Evolutionary conservation across 92 coral and sea anemone genomes (phyloP), one percentile per base, ranked within the genome.

Genomic region (Palythoa grandiflora): DNA sequence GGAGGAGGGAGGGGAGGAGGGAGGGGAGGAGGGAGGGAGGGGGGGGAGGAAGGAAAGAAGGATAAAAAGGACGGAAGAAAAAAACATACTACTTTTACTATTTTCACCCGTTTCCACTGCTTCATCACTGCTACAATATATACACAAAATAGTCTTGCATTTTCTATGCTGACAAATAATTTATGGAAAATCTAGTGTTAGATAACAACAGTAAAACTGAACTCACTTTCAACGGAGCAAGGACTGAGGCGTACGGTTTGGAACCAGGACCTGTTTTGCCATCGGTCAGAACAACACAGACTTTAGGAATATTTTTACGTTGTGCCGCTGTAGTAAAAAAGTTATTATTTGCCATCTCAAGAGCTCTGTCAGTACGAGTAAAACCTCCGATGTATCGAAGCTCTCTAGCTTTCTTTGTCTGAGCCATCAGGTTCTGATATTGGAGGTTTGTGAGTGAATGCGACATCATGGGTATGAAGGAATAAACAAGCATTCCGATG

Each of bases 401-500:
- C 36, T 70, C 36, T 5, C 75, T 70, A 9, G 75, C 75, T 37
- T 47, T 47, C 47, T 70, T 47, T 36, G 36, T 16, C 47, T 70
- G 75, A 9, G 75, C 47, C 47, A 16, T 16, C 3, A 70, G 12
- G 6, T 3, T 70, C 14, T 70, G 75, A 38, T 9, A 70, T 0
- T 35, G 11, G 16, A 47, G 48, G n/a, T 70, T 47, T 3, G 75
- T 70, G 44, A 16, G 75, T 17, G 75, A 70, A 70, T 70, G 75
- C 75, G 36, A 37, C 17, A 70, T 17, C 75, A 36, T 35, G 2
- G 59, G 74, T 8, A 11, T 39, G 2, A 20, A 39, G 5, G 85
- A 80, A 57, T 38, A 80, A 54, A 80, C 52, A 6, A 80, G 85
- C 73, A 63, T 80, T 3, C 85, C 85, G 5, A 80, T 80, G 6